A percentile compares a stretch with the other conserved stretches of the same genome.
phyloP scores from a whole-genome alignment of 2,888 invertebrate genomes.

The Tuberolachnus salignus region DNA sequence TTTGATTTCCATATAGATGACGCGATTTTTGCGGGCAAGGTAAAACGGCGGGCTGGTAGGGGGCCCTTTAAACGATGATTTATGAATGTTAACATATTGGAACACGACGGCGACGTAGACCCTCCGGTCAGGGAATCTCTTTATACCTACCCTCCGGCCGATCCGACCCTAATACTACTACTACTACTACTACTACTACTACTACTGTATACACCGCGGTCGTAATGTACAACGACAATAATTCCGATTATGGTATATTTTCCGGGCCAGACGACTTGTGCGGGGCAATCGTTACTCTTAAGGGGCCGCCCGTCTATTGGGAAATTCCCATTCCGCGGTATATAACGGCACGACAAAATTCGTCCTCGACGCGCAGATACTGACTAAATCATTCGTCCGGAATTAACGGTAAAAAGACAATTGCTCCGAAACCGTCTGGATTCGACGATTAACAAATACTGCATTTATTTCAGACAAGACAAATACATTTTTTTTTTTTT shows the following conservation, averaged over 20 bases:
- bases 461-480: too few species aligned
- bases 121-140: slow-evolving; percentile 56
- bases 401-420: too few species aligned
- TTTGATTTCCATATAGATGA: slow-evolving; percentile 60
- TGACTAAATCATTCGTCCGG: too few species aligned
- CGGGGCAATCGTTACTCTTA: too few species aligned
- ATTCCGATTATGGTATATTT: slow-evolving; percentile 42
- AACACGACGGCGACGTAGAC: slow-evolving; percentile 53
- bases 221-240: slow-evolving; percentile 33
- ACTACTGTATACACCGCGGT: slow-evolving; percentile 46
- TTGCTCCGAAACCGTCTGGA: too few species aligned
- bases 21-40: slow-evolving; percentile 58
- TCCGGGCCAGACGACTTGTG: not conserved
- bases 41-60: slow-evolving; percentile 34
- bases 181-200: too few species aligned
- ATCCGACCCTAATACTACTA: slow-evolving; percentile 51
- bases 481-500: too few species aligned
- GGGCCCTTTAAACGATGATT: slow-evolving; percentile 58
- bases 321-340: not conserved
- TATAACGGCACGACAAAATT: too few species aligned
- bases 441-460: too few species aligned
- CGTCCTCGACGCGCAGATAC: too few species aligned
- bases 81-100: slow-evolving; percentile 58
- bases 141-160: slow-evolving; percentile 44
- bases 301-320: too few species aligned